phyloP scores from a whole-genome alignment of 2,113 vertebrate genomes.

The Tor tambroides region DNA sequence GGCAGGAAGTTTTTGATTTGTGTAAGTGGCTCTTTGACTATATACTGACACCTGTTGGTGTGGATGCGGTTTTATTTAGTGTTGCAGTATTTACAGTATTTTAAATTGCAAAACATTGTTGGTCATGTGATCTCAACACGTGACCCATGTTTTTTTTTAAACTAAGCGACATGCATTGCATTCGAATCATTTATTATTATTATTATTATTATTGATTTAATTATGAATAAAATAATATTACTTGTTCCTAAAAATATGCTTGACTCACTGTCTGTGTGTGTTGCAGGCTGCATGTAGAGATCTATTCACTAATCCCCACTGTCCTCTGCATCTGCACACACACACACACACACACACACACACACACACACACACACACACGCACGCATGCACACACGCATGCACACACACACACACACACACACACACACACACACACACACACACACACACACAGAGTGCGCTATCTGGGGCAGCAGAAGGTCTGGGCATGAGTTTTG shows the following conservation, averaged over 20 bases:
- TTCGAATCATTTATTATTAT: neutral
- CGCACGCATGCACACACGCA: too few relatives aligned
- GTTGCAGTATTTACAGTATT: neutral
- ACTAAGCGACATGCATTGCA: neutral
- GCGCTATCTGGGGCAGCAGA: constrained; percentile 59
- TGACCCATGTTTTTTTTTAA: neutral
- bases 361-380: too few relatives aligned
- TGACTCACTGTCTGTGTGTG: neutral
- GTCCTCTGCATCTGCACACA: constrained; percentile 56
- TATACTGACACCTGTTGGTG: neutral
- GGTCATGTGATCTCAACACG: neutral
- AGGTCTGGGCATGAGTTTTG: constrained; percentile 61
- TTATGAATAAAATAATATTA: neutral
- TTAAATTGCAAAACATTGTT: neutral
- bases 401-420: too few relatives aligned
- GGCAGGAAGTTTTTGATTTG: neutral
- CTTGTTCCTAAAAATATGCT: neutral
- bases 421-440: too few relatives aligned
- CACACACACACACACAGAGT: too few relatives aligned
- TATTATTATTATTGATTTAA: too few relatives aligned
- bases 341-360: too few relatives aligned
- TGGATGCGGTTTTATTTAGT: neutral
- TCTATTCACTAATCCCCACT: constrained; percentile 54
- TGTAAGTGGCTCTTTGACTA: neutral
- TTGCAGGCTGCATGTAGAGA: constrained; percentile 40